A percentile compares a stretch with the other conserved stretches of the same genome.
Conservation (phyloP, 2,113 vertebrate species). For the Pachyramphus minor region DNA sequence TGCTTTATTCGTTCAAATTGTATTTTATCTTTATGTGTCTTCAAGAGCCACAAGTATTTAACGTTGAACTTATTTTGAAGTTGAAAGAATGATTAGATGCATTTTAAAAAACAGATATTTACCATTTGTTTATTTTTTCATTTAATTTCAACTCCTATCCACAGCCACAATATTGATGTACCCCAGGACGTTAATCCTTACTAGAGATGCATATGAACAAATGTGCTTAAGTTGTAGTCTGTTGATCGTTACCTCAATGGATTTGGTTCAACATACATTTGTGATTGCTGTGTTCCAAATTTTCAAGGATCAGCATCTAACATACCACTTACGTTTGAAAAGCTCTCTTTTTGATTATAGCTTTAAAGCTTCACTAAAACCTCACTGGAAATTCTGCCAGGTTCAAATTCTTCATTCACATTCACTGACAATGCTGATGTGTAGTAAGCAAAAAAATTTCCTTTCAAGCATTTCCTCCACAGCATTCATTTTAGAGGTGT, state of each 20-base stretch:
- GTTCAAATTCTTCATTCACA: background rate
- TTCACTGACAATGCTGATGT: background rate
- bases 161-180: background rate
- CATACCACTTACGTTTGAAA: background rate
- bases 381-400: background rate
- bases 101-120: background rate
- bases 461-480: background rate
- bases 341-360: background rate
- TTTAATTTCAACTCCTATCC: background rate
- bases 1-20: background rate
- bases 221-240: background rate
- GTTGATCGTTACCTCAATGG: background rate
- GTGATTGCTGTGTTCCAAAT: background rate
- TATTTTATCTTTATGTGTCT: background rate
- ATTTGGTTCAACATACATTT: background rate
- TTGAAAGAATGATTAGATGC: background rate
- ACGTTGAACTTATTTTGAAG: background rate
- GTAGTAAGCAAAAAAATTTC: background rate
- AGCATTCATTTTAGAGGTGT: background rate
- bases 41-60: background rate
- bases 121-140: background rate
- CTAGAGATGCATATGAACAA: background rate
- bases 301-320: background rate
- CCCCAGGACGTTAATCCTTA: background rate
- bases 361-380: background rate